A percentile compares a stretch with the other conserved stretches of the same genome.
Conservation (phyloP, 2,888 invertebrate species). For the Melinopterus prodromus region DNA sequence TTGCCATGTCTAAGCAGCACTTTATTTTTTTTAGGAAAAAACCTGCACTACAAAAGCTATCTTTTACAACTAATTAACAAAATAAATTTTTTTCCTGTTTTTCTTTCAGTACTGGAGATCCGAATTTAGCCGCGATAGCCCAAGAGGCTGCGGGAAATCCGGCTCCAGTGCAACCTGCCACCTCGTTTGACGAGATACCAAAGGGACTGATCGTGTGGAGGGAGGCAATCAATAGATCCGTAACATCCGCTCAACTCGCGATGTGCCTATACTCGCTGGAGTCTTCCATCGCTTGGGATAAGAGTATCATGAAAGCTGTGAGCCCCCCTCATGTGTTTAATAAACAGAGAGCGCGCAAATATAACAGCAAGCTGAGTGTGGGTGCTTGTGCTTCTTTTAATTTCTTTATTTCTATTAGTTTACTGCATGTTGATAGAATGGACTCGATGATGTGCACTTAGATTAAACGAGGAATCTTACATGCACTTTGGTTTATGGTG, state of each 20-base stretch:
- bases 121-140: conserved; percentile 68
- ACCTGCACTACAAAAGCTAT: no score
- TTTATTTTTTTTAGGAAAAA: no score
- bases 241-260: conserved; percentile 89
- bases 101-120: conserved; percentile 65
- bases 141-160: conserved; percentile 54
- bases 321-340: conserved; percentile 65
- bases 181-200: conserved; percentile 67
- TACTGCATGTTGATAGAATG: conserved; percentile 38
- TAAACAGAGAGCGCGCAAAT: conserved; percentile 62
- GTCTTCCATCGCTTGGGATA: conserved; percentile 96
- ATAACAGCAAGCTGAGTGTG: conserved; percentile 63
- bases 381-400: conserved; percentile 59
- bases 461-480: not conserved
- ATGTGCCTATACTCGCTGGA: conserved; percentile 91
- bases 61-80: not conserved
- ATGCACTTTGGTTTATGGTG: not conserved
- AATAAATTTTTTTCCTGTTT: conserved; percentile 6
- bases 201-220: conserved; percentile 89
- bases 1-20: no score
- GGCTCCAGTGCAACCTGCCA: conserved; percentile 45
- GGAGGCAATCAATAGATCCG: conserved; percentile 83
- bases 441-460: not conserved
- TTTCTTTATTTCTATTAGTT: conserved; percentile 39
- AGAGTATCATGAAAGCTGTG: conserved; percentile 99